Base-by-base conservation (phyloP, 2,797 vertebrate species). In the Chaunax sp. region DNA sequence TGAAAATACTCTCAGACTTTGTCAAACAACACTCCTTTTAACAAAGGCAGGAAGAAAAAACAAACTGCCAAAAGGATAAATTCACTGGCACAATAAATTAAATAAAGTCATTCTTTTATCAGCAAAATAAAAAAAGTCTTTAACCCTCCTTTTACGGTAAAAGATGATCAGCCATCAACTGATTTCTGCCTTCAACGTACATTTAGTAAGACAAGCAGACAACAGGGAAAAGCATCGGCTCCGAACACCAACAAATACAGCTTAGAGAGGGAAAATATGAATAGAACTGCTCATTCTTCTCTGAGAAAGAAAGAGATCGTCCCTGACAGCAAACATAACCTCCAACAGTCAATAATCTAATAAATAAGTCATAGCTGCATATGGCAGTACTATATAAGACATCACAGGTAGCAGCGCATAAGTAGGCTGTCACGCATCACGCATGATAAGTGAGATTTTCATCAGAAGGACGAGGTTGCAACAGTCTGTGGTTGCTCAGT, bases 381-480 rank as follows among this genome's bases (percentile, higher is more conserved):
- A 35, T 60, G 19, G 44, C 22, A 11, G 61, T 23, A 19, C 45
- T 76, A 8, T 47, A 35, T 38, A 37, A 71, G 47, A 71, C 62
- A 47, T 72, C 60, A 64, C 74, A 73, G 61, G 64, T 60, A 55
- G 68, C 43, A 11, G 57, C 1, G 18, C 28, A 45, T 22, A 41
- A 62, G 41, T 6, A 8, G 59, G 30, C 51, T 53, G 50, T 56
- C 57, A 33, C 19, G 50, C 70, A 30, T 60, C 56, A 53, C 6
- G 23, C 75, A 77, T 77, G 62, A 75, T 26, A 49, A 82, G 63
- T 63, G 7, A 84, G 54, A 47, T 69, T 63, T 56, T 30, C 14
- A 11, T 45, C 72, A 61, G 40, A 56, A 68, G 49, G 61, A 25
- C 23, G 20, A 61, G 28, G 47, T 33, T 63, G 68, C 41, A 43